Conservation (phyloP, 2,888 invertebrate genomes). For the Lepidochrysops patricia region DNA sequence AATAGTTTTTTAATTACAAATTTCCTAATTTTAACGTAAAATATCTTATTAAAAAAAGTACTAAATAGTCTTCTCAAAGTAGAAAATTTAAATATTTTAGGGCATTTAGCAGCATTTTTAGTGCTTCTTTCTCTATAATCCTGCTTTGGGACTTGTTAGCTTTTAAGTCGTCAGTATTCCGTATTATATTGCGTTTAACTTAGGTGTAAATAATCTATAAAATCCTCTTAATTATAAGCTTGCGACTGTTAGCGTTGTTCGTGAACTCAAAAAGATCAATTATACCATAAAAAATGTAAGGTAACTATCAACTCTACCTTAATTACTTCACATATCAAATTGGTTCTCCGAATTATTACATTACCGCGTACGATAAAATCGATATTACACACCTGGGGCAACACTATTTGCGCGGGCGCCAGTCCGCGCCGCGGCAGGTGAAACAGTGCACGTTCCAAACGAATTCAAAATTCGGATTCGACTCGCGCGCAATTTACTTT, state of each 20-base stretch:
- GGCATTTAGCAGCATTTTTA: neutral
- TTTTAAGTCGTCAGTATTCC: constrained; percentile 2
- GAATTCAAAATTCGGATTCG: constrained; percentile 29
- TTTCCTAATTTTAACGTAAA: no score
- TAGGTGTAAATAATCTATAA: neutral
- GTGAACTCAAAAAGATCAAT: no score
- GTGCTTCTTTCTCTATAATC: neutral
- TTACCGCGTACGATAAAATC: constrained; percentile 1
- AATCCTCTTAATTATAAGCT: neutral
- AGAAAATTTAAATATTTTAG: no score
- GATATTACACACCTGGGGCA: constrained; percentile 8
- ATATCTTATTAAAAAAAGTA: neutral
- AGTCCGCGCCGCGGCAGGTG: constrained; percentile 54
- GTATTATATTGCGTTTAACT: neutral
- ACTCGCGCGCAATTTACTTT: constrained; percentile 29
- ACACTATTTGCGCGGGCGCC: constrained; percentile 37
- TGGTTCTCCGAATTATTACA: neutral
- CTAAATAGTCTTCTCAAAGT: no score
- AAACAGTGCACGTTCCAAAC: constrained; percentile 38
- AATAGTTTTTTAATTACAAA: no score
- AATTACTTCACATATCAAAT: neutral
- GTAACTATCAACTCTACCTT: no score
- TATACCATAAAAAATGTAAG: no score
- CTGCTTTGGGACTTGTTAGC: neutral
- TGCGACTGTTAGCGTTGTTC: no score